phyloP scores from a whole-genome alignment of 2,797 vertebrate genomes.

The Cossypha heuglini region DNA sequence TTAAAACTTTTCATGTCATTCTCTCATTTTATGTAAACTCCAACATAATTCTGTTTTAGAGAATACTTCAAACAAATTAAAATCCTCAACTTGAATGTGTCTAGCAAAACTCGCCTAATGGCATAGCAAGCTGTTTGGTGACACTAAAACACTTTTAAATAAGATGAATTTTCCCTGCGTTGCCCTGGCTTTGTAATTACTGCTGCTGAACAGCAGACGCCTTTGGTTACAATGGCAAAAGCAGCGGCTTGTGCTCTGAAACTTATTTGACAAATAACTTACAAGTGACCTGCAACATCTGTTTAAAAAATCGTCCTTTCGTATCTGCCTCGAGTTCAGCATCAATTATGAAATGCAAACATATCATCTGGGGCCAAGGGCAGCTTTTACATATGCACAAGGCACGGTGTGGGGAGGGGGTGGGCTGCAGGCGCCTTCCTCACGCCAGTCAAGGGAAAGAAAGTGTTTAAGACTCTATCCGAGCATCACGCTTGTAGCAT shows the following conservation, averaged over 20 bases:
- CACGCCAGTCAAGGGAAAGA: background rate
- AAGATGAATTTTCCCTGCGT: conserved; percentile 73
- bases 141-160: conserved; percentile 73
- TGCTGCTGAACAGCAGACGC: conserved; percentile 2
- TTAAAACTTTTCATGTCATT: conserved; percentile 86
- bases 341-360: conserved; percentile 69
- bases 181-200: conserved; percentile 75
- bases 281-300: conserved; percentile 49
- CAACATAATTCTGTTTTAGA: conserved; percentile 78
- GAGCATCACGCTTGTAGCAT: background rate
- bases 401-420: accelerated
- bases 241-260: conserved; percentile 54
- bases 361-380: conserved; percentile 37
- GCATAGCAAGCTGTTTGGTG: conserved; percentile 70
- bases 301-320: conserved; percentile 38
- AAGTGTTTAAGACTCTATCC: background rate
- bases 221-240: conserved; percentile 62
- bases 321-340: conserved; percentile 26
- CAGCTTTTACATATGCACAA: conserved; percentile 8
- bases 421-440: background rate
- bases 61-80: conserved; percentile 81
- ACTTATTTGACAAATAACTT: conserved; percentile 56
- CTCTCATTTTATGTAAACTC: conserved; percentile 83
- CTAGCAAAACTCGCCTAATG: conserved; percentile 72
- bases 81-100: conserved; percentile 76